A percentile compares a stretch with the other conserved stretches of the same genome.
These are phyloP conservation scores for Gouania willdenowi DNA, from an alignment of 2,797 vertebrate genomes.

Conservation along the genomic window DNA sequence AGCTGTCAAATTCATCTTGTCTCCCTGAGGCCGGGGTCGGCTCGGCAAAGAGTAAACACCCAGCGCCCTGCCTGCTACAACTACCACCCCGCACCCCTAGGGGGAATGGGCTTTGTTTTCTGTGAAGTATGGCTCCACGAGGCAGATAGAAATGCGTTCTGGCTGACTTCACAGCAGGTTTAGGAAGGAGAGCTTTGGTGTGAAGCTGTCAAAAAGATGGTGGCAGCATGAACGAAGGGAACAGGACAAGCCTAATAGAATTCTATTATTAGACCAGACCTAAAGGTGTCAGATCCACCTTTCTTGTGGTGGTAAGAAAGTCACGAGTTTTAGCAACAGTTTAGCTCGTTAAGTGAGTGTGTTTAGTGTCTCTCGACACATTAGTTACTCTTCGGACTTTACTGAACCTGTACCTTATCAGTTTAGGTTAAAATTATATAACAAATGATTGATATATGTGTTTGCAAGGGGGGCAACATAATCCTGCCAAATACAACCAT, in stretches of 20 bases:
- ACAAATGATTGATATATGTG: too few relatives aligned
- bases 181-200: not conserved
- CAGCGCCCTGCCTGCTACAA: slow-evolving; percentile 29
- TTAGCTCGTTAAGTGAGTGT: too few relatives aligned
- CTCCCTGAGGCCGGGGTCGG: slow-evolving; percentile 76
- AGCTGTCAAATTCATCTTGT: slow-evolving; percentile 95
- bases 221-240: not conserved
- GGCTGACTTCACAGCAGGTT: slow-evolving; percentile 33
- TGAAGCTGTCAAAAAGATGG: slow-evolving; percentile 1
- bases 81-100: slow-evolving; percentile 11
- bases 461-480: too few relatives aligned
- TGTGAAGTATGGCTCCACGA: slow-evolving; percentile 10
- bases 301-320: not conserved
- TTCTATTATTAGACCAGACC: not conserved
- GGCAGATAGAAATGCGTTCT: slow-evolving; percentile 28
- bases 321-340: not conserved
- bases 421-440: too few relatives aligned
- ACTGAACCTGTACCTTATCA: too few relatives aligned
- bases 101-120: slow-evolving; percentile 27
- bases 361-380: too few relatives aligned
- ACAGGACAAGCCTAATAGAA: not conserved
- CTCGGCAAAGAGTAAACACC: slow-evolving; percentile 82
- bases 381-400: too few relatives aligned
- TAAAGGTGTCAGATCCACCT: not conserved
- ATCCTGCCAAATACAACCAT: too few relatives aligned